Evolutionary conservation across 1,140 invertebrate genomes (phyloP), one percentile per base, ranked within the genome.

Genomic region (Lineus longissimus): DNA sequence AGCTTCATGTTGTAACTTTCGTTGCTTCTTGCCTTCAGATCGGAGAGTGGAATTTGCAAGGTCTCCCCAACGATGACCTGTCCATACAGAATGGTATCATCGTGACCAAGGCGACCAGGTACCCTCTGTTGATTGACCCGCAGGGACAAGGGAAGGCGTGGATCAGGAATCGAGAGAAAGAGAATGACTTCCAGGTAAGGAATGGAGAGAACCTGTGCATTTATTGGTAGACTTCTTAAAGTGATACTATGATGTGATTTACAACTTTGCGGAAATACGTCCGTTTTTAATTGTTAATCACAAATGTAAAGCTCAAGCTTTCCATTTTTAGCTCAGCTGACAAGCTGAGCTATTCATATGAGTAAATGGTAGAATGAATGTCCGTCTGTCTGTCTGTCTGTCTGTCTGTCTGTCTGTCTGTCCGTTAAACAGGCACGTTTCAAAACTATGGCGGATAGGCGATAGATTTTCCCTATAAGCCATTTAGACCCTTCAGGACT

Each of bases 11-110:
- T 6, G n/a, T 7, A 27, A 4, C n/a, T 9, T 7, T 36, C 15
- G 4, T 36, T 36, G 33, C 33, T 43, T 19, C 47, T 57, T 58
- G 7, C 29, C 55, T 72, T 47, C 51, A 91, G 89, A 90, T 92
- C 82, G 80, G 76, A 76, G 94, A 97, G 81, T 98, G 95, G 95
- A 96, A 91, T 0, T 81, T 97, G 1, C 94, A 97, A 85, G 94
- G 95, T 0, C 74, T 94, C 29, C 91, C 91, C 1, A 86, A 88
- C 72, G 91, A 94, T 78, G 85, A 86, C 27, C 85, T 92, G n/a
- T 93, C 91, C 19, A 89, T 89, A 2, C 91, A 93, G 79, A 94
- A 94, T 81, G 91, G 89, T 1, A 90, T 94, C 47, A 84, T 93
- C 41, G 90, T 91, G 0, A 93, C 89, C 0, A 86, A 88, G 59